These are phyloP conservation scores for Eupithecia subfuscata DNA, from an alignment of 2,888 invertebrate genomes.

Conservation along the genomic window DNA sequence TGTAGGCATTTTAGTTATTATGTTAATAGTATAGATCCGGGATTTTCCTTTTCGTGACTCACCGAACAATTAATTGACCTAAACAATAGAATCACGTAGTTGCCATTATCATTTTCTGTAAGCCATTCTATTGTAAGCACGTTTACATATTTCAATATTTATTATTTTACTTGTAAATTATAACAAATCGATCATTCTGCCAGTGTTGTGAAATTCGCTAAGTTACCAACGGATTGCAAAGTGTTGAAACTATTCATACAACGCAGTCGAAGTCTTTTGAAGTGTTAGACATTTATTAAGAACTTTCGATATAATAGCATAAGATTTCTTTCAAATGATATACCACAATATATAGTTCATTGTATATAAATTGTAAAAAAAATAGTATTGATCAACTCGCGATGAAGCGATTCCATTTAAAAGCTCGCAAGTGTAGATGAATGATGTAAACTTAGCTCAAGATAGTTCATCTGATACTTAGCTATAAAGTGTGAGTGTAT, in stretches of 20 bases:
- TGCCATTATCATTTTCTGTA: neutral
- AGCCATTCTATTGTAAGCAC: neutral
- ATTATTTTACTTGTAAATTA: neutral
- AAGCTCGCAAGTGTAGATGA: too few species aligned
- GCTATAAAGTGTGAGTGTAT: neutral
- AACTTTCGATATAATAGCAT: too few species aligned
- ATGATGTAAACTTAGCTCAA: too few species aligned
- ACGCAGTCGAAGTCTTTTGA: neutral
- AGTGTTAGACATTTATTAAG: neutral
- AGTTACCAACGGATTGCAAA: neutral
- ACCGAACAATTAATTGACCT: neutral
- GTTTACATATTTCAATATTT: neutral
- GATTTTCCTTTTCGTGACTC: neutral
- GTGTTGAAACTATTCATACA: neutral
- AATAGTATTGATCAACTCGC: too few species aligned
- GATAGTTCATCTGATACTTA: neutral
- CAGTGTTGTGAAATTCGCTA: neutral
- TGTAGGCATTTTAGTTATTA: neutral
- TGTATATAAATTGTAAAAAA: too few species aligned
- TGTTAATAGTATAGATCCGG: neutral
- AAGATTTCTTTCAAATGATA: too few species aligned
- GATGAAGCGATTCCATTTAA: too few species aligned
- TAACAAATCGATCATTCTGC: neutral
- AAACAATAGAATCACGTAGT: neutral
- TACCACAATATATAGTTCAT: too few species aligned